Percentiles rank a stretch among this genome's conserved stretches.
Conservation (phyloP, 2,113 vertebrate species). For the Syngnathus scovelli region DNA sequence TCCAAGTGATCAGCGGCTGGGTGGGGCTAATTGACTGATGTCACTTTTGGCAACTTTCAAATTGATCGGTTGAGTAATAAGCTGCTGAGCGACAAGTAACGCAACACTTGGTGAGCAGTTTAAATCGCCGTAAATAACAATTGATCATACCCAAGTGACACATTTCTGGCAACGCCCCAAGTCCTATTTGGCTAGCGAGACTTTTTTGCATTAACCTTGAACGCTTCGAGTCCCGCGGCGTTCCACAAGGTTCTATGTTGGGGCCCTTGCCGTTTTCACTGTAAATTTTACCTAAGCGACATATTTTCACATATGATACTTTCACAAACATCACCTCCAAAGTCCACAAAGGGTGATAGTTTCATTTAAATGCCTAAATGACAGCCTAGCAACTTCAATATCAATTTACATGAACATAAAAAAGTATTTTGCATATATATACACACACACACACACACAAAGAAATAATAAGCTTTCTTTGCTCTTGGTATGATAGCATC, state of each 20-base stretch:
- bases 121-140: background rate
- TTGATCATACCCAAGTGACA: background rate
- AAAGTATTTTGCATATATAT: background rate
- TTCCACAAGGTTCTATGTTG: too few species aligned
- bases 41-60: background rate
- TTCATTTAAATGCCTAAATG: background rate
- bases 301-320: too few species aligned
- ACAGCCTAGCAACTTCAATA: too few species aligned
- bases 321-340: too few species aligned
- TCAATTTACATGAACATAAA: background rate
- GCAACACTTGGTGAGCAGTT: background rate
- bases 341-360: too few species aligned
- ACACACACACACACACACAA: background rate
- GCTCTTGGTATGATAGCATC: background rate
- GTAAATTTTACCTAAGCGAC: too few species aligned
- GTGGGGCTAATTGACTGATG: background rate
- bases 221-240: too few species aligned
- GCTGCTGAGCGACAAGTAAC: background rate
- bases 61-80: background rate
- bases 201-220: too few species aligned
- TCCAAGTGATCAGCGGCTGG: background rate
- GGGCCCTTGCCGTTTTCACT: too few species aligned
- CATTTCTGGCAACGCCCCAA: too few species aligned
- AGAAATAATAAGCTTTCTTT: background rate
- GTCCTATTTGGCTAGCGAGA: too few species aligned